Base-by-base conservation (phyloP, 92 coral and sea anemone species). In the Heliopora coerulea region DNA sequence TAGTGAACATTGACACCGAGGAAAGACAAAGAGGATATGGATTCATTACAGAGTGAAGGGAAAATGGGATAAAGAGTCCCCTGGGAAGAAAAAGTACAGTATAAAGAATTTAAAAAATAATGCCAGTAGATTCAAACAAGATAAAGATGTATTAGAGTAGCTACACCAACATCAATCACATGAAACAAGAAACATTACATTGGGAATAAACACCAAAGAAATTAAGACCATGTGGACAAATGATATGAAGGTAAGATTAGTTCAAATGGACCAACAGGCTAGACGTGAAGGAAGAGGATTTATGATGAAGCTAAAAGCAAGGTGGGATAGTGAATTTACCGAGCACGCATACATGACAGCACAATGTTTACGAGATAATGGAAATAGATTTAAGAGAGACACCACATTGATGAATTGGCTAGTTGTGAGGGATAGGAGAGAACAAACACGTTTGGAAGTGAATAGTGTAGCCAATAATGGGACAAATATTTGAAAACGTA, bases 311-410 rank as follows among this genome's bases (percentile, higher is more conserved):
- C n/a, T 74, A 34, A 74, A 34, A 27, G 57, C 31, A 35, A 37
- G 79, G 23, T 74, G 79, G 68, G 79, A 74, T n/a, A 54, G 34
- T 24, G 26, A 73, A 49, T 56, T 13, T 34, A 50, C 54, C 0
- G 52, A 34, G 56, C 54, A 57, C 54, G 1, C 21, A 29, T 33
- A 54, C 0, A 34, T 56, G 65, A 15, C 37, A 1, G 17, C 30
- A 39, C 66, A 60, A 28, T 27, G 34, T 19, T 11, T 62, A 32
- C 12, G 48, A 62, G 68, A 62, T 32, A 62, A 62, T 62, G 68
- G 5, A 32, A 17, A 19, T 12, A 62, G 68, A 19, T 62, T 62
- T 35, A 62, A 32, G 37, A 58, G 27, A 27, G 64, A 58, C 12
- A 58, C 21, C 17, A 34, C 64, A 3, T 5, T 58, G 17, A 3